phyloP scores from a whole-genome alignment of 1,140 invertebrate genomes.

The Diabrotica undecimpunctata region DNA sequence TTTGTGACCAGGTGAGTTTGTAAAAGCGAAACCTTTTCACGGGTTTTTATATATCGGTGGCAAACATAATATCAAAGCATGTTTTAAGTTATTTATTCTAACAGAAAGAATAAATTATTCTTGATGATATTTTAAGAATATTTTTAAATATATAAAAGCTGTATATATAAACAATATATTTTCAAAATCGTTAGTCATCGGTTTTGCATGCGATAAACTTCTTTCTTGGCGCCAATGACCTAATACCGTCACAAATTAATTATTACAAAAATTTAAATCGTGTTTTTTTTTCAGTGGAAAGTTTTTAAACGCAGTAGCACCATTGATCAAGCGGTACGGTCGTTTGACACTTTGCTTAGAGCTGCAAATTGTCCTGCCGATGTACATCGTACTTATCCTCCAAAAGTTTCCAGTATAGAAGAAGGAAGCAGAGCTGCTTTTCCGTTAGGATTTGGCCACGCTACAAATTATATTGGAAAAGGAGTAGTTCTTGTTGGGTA shows the following conservation, averaged over 20 bases:
- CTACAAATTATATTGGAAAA: conserved; percentile 73
- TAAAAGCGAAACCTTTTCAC: too few relatives aligned
- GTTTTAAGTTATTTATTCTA: too few relatives aligned
- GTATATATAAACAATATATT: too few relatives aligned
- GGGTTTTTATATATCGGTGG: too few relatives aligned
- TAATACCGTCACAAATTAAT: background rate
- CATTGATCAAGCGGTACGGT: conserved; percentile 56
- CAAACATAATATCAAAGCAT: too few relatives aligned
- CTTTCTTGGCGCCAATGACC: too few relatives aligned
- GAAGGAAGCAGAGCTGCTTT: conserved; percentile 77
- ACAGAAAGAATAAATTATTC: too few relatives aligned
- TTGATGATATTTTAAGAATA: too few relatives aligned
- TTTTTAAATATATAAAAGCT: too few relatives aligned
- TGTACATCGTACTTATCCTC: conserved; percentile 68
- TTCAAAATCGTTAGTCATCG: too few relatives aligned
- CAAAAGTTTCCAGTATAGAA: conserved; percentile 64
- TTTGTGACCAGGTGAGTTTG: too few relatives aligned
- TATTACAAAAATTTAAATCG: conserved; percentile 2
- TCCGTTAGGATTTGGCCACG: conserved; percentile 87
- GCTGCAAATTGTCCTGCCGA: conserved; percentile 49
- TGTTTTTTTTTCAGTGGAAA: conserved; percentile 57
- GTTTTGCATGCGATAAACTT: too few relatives aligned
- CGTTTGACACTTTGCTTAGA: conserved; percentile 52
- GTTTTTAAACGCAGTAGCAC: conserved; percentile 58
- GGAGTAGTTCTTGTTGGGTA: conserved; percentile 82